Conservation (phyloP, 2,113 vertebrate genomes). For the Hypomesus transpacificus region DNA sequence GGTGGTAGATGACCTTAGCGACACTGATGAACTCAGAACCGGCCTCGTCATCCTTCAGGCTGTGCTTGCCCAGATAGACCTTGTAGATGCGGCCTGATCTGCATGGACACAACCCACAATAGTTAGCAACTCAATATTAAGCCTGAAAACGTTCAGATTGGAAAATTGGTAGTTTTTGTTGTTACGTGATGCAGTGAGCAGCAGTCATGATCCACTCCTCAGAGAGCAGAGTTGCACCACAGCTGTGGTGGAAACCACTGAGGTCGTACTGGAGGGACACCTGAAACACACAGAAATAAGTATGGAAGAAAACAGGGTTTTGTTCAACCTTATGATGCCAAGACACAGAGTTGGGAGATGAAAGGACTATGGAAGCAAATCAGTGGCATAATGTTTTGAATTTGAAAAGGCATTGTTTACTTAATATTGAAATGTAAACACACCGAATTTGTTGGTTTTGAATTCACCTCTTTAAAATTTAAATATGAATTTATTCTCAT, state of each 20-base stretch:
- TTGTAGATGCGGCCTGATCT: slow-evolving; percentile 71
- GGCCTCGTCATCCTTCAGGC: slow-evolving; percentile 60
- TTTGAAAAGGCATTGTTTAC: no score
- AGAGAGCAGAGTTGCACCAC: slow-evolving; percentile 79
- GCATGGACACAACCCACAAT: slow-evolving; percentile 14
- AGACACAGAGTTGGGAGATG: background rate
- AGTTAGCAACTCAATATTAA: background rate
- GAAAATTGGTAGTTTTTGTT: background rate
- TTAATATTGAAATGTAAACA: no score
- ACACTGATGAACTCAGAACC: slow-evolving; percentile 69
- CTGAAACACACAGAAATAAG: slow-evolving; percentile 55
- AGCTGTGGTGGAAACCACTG: slow-evolving; percentile 74
- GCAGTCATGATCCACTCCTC: slow-evolving; percentile 80
- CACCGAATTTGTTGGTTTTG: no score
- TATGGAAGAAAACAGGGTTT: background rate
- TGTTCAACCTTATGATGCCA: no score
- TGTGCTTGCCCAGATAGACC: slow-evolving; percentile 79
- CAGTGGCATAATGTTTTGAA: no score
- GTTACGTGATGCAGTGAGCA: slow-evolving; percentile 84
- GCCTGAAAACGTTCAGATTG: no score
- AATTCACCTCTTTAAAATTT: no score
- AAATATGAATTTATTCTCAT: no score
- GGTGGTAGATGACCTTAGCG: slow-evolving; percentile 71
- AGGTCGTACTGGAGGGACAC: slow-evolving; percentile 81
- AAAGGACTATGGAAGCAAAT: background rate